phyloP scores from a whole-genome alignment of 1,140 invertebrate genomes.

The Coboldia fuscipes region DNA sequence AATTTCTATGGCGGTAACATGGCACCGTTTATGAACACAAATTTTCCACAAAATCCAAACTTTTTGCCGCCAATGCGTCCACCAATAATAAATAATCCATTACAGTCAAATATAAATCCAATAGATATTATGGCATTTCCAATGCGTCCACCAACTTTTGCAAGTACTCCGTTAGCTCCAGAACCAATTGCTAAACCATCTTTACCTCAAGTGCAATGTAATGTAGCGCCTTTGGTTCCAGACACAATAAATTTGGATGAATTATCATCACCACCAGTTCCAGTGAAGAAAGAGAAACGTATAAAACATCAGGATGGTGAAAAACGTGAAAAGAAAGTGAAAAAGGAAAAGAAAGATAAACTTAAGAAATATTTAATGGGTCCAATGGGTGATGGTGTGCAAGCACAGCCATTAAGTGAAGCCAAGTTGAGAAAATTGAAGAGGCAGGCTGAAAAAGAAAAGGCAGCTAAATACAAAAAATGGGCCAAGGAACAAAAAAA shows the following conservation, averaged over 20 bases:
- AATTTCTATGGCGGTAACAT: too few species aligned
- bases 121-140: slow-evolving; percentile 4
- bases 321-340: not conserved
- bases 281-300: not conserved
- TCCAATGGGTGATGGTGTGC: too few species aligned
- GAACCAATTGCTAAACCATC: not conserved
- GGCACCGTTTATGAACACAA: too few species aligned
- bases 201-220: slow-evolving; percentile 10
- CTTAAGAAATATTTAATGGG: too few species aligned
- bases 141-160: not conserved
- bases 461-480: too few species aligned
- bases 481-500: too few species aligned
- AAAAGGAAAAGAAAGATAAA: too few species aligned
- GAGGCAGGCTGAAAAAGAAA: too few species aligned
- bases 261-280: slow-evolving; percentile 1
- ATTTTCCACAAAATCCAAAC: slow-evolving; percentile 38
- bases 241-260: slow-evolving; percentile 10
- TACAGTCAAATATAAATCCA: slow-evolving; percentile 11
- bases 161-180: not conserved
- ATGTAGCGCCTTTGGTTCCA: slow-evolving; percentile 16
- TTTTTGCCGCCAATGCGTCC: slow-evolving; percentile 34
- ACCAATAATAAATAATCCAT: slow-evolving; percentile 17
- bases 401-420: too few species aligned
- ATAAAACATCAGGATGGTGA: not conserved
- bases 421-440: too few species aligned